Evolutionary conservation across 2,888 invertebrate genomes (phyloP).

Genomic region (Coecobrya sp.): DNA sequence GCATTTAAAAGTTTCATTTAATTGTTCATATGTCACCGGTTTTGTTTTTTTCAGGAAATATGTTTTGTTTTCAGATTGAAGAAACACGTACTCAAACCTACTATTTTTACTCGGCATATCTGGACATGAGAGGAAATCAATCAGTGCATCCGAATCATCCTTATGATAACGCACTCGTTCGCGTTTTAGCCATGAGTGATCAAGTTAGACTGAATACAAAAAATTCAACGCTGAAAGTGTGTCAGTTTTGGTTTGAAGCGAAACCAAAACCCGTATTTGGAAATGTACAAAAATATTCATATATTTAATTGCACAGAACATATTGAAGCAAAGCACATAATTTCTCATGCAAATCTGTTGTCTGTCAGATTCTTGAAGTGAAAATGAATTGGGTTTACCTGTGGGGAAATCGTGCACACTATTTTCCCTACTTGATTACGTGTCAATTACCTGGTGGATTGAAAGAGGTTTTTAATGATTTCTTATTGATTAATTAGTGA

Average conservation of each 20-base stretch:
- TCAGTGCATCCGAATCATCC: neutral
- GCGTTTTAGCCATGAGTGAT: conserved; percentile 87
- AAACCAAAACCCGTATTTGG: conserved; percentile 84
- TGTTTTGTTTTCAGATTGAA: conserved; percentile 23
- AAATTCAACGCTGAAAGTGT: conserved; percentile 82
- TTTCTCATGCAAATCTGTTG: neutral
- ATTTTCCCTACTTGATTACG: conserved; percentile 65
- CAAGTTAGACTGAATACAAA: conserved; percentile 86
- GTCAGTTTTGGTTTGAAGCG: conserved; percentile 87
- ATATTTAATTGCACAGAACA: no score
- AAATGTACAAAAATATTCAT: no score
- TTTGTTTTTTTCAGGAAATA: neutral
- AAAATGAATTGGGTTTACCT: conserved; percentile 38
- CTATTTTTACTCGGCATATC: conserved; percentile 87
- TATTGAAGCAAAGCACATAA: no score
- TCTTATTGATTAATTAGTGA: no score
- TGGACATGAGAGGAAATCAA: conserved; percentile 87
- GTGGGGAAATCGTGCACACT: conserved; percentile 67
- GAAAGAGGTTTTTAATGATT: conserved; percentile 37
- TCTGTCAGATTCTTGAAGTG: conserved; percentile 31
- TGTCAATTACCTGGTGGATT: conserved; percentile 53
- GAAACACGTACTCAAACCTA: conserved; percentile 87
- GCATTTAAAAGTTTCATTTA: neutral
- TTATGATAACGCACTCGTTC: conserved; percentile 84
- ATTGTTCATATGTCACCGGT: neutral